Conservation (phyloP, 2,888 invertebrate genomes). For the Dynastes maya region DNA sequence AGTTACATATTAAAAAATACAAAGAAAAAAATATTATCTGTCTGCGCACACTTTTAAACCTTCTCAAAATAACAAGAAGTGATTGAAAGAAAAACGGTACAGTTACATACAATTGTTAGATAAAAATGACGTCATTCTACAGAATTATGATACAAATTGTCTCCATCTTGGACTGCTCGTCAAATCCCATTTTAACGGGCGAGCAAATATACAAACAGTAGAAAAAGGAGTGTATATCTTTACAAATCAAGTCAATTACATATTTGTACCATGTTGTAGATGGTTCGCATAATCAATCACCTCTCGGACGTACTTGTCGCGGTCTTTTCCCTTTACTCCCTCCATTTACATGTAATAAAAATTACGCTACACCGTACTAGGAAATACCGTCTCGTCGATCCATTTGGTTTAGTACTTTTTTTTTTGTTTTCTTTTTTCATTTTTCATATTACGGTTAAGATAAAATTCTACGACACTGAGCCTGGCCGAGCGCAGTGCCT, state of each 20-base stretch:
- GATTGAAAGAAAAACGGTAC: slow-evolving; percentile 63
- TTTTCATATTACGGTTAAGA: slow-evolving; percentile 57
- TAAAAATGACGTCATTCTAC: slow-evolving; percentile 68
- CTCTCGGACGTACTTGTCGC: slow-evolving; percentile 53
- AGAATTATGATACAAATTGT: slow-evolving; percentile 68
- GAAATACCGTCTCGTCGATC: slow-evolving; percentile 62
- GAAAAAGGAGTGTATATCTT: slow-evolving; percentile 71
- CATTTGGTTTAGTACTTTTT: slow-evolving; percentile 38
- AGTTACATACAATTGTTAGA: slow-evolving; percentile 65
- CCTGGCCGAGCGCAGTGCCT: slow-evolving; percentile 61
- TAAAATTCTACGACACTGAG: slow-evolving; percentile 67
- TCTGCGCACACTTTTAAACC: slow-evolving; percentile 65
- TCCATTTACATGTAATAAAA: slow-evolving; percentile 36
- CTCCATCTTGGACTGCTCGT: slow-evolving; percentile 58
- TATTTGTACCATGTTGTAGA: slow-evolving; percentile 71
- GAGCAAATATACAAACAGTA: slow-evolving; percentile 71
- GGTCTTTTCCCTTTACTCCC: slow-evolving; percentile 38
- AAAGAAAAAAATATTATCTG: slow-evolving; percentile 65
- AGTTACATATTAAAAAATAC: slow-evolving; percentile 65
- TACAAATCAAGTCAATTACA: slow-evolving; percentile 70
- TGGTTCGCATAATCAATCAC: slow-evolving; percentile 60
- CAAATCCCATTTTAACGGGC: slow-evolving; percentile 58
- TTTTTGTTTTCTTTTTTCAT: slow-evolving; percentile 39
- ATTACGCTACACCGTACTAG: slow-evolving; percentile 62
- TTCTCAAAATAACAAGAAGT: slow-evolving; percentile 16